Conservation (phyloP, 2,888 invertebrate species). For the Pharmacophagus antenor region DNA sequence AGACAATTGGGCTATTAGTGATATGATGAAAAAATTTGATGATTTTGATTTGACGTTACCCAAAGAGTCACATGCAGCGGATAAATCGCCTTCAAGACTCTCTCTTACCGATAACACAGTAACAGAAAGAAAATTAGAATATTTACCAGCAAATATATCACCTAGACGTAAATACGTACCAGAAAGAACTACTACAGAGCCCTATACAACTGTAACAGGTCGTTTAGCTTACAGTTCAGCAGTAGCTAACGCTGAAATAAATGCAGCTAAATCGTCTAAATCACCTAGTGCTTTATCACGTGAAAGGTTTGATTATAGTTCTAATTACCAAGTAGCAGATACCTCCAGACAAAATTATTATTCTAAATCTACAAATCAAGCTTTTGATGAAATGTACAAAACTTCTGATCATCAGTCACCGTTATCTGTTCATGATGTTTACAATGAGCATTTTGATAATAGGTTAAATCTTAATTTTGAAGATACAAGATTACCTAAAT, state of each 20-base stretch:
- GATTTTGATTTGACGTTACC: constrained; percentile 79
- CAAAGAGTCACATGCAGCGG: constrained; percentile 71
- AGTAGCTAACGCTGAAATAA: constrained; percentile 83
- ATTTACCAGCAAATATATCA: constrained; percentile 79
- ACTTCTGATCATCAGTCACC: constrained; percentile 82
- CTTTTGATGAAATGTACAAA: constrained; percentile 77
- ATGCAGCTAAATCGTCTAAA: constrained; percentile 75
- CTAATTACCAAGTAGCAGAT: constrained; percentile 74
- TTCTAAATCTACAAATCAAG: constrained; percentile 61
- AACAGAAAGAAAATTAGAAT: constrained; percentile 84
- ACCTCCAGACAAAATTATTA: constrained; percentile 63
- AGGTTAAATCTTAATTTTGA: constrained; percentile 73
- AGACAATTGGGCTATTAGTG: constrained; percentile 86
- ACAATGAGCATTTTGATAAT: constrained; percentile 78
- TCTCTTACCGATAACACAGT: constrained; percentile 82
- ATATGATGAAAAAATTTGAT: constrained; percentile 83
- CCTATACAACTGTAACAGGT: constrained; percentile 84
- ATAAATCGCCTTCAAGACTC: constrained; percentile 82
- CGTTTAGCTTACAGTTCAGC: constrained; percentile 84
- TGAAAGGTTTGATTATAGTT: constrained; percentile 80
- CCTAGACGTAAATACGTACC: constrained; percentile 81
- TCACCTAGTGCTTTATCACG: constrained; percentile 78
- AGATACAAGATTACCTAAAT: constrained; percentile 71
- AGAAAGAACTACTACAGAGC: constrained; percentile 80
- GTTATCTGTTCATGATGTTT: constrained; percentile 82